Evolutionary conservation across 2,113 vertebrate genomes (phyloP).

Genomic region (Zosterops japonicus): DNA sequence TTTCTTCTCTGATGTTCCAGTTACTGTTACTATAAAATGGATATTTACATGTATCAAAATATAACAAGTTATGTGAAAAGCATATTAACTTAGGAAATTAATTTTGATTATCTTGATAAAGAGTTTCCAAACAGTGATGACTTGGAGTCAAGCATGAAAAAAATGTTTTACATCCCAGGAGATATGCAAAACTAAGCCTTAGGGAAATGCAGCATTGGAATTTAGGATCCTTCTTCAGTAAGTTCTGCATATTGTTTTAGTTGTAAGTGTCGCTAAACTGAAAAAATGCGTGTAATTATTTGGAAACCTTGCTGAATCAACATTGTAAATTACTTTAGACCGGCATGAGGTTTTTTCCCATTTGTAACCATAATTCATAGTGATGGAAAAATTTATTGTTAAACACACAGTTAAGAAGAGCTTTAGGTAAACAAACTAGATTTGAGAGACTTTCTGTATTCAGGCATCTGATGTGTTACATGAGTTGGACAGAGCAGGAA

Average conservation of each 20-base stretch:
- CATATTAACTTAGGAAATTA: neutral
- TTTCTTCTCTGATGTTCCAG: neutral
- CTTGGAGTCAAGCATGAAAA: neutral
- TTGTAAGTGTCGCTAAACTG: neutral
- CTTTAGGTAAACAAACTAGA: neutral
- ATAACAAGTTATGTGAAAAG: neutral
- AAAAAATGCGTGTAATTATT: neutral
- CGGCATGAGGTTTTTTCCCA: neutral
- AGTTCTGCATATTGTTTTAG: neutral
- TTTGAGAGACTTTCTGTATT: neutral
- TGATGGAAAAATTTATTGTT: neutral
- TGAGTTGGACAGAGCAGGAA: neutral
- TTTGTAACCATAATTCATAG: constrained; percentile 11
- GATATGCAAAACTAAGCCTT: neutral
- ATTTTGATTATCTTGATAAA: neutral
- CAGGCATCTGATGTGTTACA: neutral
- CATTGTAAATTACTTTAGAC: neutral
- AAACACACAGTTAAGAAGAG: neutral
- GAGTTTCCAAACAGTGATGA: neutral
- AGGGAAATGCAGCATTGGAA: neutral
- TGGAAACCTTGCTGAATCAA: neutral
- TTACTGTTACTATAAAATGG: neutral
- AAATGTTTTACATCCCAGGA: neutral
- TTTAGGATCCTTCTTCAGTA: neutral
- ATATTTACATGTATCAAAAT: neutral